Percentiles rank a stretch among this genome's conserved stretches.
Conservation (phyloP, 2,888 invertebrate genomes). For the Erynnis tages region DNA sequence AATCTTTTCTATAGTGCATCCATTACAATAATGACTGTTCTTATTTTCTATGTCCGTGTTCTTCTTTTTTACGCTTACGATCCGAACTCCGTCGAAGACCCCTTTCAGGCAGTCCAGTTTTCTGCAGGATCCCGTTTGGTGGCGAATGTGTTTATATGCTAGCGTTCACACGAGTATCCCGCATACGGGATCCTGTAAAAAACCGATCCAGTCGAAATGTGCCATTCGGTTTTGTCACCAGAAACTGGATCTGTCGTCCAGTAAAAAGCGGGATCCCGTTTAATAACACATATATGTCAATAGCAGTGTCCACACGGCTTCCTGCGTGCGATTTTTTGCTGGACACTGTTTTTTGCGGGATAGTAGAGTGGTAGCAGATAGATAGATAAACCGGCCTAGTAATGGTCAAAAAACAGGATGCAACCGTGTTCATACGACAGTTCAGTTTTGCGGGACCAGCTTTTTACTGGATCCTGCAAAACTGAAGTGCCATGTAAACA, state of each 20-base stretch:
- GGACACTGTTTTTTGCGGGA: too few species aligned
- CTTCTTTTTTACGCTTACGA: too few species aligned
- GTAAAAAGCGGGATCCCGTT: slow-evolving; percentile 30
- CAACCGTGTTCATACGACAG: slow-evolving; percentile 32
- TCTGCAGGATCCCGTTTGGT: not conserved
- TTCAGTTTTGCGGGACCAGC: slow-evolving; percentile 29
- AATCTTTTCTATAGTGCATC: too few species aligned
- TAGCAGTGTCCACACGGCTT: not conserved
- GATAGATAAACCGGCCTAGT: not conserved
- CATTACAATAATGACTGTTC: too few species aligned
- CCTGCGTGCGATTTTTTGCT: not conserved
- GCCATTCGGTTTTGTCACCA: slow-evolving; percentile 31
- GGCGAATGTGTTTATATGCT: not conserved
- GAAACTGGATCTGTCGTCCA: slow-evolving; percentile 29
- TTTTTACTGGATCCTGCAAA: slow-evolving; percentile 30
- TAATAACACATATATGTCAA: slow-evolving; percentile 23
- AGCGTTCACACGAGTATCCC: not conserved
- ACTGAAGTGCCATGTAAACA: slow-evolving; percentile 20
- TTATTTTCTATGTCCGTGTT: too few species aligned
- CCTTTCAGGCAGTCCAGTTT: too few species aligned
- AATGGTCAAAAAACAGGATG: slow-evolving; percentile 33
- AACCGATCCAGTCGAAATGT: slow-evolving; percentile 31
- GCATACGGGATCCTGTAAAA: slow-evolving; percentile 2
- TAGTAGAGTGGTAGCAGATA: not conserved
- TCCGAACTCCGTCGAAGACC: too few species aligned